These are phyloP conservation scores for Zoanthus sociatus DNA, from an alignment of 92 coral and sea anemone genomes.

Conservation along the genomic window DNA sequence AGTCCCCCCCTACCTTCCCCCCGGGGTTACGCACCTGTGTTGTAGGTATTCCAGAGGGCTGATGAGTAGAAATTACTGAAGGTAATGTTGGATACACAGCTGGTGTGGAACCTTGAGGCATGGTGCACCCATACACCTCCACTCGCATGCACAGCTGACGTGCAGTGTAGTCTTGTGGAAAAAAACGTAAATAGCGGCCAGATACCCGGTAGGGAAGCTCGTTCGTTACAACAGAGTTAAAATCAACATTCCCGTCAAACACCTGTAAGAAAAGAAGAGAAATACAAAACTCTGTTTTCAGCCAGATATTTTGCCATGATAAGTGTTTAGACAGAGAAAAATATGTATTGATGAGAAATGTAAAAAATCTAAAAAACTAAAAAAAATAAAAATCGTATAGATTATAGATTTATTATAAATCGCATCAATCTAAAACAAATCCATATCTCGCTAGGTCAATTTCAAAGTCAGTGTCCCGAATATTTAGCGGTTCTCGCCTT, in stretches of 20 bases:
- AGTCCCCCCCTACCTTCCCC: too few species aligned
- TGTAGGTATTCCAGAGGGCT: not conserved
- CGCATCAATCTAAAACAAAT: too few species aligned
- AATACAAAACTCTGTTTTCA: too few species aligned
- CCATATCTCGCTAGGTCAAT: too few species aligned
- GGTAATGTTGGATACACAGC: conserved; percentile 21
- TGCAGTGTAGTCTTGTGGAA: not conserved
- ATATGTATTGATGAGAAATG: too few species aligned
- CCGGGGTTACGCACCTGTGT: not conserved
- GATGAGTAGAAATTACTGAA: not conserved
- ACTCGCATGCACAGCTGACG: conserved; percentile 30
- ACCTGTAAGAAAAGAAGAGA: not conserved
- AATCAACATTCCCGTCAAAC: not conserved
- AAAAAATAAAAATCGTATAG: too few species aligned
- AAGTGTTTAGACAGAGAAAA: too few species aligned
- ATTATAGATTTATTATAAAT: too few species aligned
- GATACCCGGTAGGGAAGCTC: not conserved
- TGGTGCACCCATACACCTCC: conserved; percentile 40
- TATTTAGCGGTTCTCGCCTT: too few species aligned
- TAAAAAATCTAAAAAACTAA: not conserved
- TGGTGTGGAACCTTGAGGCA: conserved; percentile 27
- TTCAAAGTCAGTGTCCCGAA: too few species aligned
- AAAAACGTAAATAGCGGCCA: conserved; percentile 25
- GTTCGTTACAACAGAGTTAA: conserved; percentile 15
- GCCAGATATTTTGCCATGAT: too few species aligned